Evolutionary conservation across 2,888 invertebrate genomes (phyloP).

Genomic region (Eurytoma adleriae): DNA sequence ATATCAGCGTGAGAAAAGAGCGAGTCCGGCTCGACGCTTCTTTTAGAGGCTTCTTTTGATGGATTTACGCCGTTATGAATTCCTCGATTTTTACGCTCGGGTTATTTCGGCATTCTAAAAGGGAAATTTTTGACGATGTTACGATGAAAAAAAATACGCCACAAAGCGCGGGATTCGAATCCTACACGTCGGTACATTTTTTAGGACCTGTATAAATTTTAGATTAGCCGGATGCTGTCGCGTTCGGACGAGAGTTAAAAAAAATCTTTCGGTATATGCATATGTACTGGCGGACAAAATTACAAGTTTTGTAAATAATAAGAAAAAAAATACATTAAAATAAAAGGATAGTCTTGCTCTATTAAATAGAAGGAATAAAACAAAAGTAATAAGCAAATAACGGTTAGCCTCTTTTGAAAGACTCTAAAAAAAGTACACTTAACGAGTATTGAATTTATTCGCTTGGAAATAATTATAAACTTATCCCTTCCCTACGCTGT

Average conservation of each 20-base stretch:
- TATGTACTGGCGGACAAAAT: constrained; percentile 51
- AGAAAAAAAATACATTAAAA: constrained; percentile 27
- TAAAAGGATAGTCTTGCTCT: constrained; percentile 10
- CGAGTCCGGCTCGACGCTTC: constrained; percentile 22
- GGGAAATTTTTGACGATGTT: constrained; percentile 13
- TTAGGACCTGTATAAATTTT: constrained; percentile 8
- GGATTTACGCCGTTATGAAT: constrained; percentile 48
- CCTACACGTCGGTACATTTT: constrained; percentile 48
- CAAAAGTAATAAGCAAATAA: constrained; percentile 40
- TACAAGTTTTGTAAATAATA: constrained; percentile 42
- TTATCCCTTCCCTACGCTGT: constrained; percentile 53
- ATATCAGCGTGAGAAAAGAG: constrained; percentile 22
- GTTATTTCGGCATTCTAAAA: constrained; percentile 35
- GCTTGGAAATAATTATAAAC: constrained; percentile 61
- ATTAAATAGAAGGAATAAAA: constrained; percentile 28
- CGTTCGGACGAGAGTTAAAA: constrained; percentile 30
- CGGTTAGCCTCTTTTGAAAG: constrained; percentile 56
- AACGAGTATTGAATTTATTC: constrained; percentile 57
- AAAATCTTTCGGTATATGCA: constrained; percentile 26
- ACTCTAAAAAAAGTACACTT: constrained; percentile 51
- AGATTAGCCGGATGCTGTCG: constrained; percentile 36
- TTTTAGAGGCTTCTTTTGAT: constrained; percentile 49
- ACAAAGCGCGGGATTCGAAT: constrained; percentile 41
- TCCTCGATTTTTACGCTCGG: constrained; percentile 53
- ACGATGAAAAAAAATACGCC: not conserved